Conservation (phyloP, 2,113 vertebrate genomes). For the Cyprinus carpio region DNA sequence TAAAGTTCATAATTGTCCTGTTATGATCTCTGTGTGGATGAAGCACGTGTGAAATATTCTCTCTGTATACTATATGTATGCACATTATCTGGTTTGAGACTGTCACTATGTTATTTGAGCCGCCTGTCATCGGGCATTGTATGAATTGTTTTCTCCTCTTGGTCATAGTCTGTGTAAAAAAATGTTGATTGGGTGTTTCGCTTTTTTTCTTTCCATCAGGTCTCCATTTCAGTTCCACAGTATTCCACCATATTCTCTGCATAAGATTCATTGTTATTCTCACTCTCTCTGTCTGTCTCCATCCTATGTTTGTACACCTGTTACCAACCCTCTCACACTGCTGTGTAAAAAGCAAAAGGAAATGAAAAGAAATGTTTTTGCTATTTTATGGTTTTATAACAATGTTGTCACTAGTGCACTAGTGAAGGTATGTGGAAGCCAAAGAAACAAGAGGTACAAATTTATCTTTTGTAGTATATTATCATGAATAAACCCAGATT, state of each 20-base stretch:
- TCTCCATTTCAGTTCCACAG: background rate
- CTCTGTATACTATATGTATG: background rate
- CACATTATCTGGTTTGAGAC: background rate
- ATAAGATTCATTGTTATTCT: background rate
- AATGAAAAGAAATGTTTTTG: background rate
- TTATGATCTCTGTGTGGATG: slow-evolving; percentile 37
- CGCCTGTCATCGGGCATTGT: background rate
- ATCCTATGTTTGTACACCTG: background rate
- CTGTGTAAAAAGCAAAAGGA: background rate
- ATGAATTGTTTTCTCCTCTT: background rate
- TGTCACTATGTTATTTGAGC: slow-evolving; percentile 11
- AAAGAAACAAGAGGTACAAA: background rate
- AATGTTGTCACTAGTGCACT: background rate
- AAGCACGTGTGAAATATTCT: slow-evolving; percentile 10
- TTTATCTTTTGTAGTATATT: too few relatives aligned
- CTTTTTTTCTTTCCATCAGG: background rate
- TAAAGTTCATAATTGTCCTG: slow-evolving; percentile 45
- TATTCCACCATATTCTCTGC: background rate
- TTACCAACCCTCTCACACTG: background rate
- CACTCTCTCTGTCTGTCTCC: background rate
- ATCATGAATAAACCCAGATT: too few relatives aligned
- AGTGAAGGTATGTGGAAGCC: background rate
- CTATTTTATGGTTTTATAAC: background rate
- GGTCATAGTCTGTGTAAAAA: background rate
- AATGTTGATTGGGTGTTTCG: background rate